Conservation (phyloP, 2,888 invertebrate genomes). For the Caenorhabditis auriculariae region DNA sequence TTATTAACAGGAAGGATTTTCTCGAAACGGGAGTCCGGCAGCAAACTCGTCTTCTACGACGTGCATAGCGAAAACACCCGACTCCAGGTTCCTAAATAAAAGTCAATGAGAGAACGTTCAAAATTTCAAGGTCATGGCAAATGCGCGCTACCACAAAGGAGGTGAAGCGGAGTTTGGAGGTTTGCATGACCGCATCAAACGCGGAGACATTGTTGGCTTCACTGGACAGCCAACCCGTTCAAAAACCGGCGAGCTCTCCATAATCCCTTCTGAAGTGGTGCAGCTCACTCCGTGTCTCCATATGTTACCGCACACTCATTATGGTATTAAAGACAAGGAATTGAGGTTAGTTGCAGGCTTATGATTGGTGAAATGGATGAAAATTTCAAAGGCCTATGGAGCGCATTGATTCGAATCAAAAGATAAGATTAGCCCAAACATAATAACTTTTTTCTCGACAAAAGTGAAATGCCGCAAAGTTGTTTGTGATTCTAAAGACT, state of each 20-base stretch:
- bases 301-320: conserved; percentile 95
- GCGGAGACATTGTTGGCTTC: conserved; percentile 81
- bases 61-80: conserved; percentile 91
- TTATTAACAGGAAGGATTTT: conserved; percentile 84
- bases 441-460: no score
- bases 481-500: no score
- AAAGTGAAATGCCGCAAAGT: no score
- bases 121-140: conserved; percentile 51
- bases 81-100: conserved; percentile 71
- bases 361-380: not conserved
- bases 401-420: no score
- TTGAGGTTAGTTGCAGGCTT: conserved; percentile 38
- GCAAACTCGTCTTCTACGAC: conserved; percentile 94
- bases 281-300: conserved; percentile 93
- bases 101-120: no score
- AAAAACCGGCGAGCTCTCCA: conserved; percentile 94
- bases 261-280: conserved; percentile 81
- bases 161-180: conserved; percentile 75
- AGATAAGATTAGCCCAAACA: no score
- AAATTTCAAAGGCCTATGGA: no score
- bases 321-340: conserved; percentile 90
- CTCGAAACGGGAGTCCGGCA: conserved; percentile 87
- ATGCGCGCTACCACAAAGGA: conserved; percentile 63
- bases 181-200: conserved; percentile 80
- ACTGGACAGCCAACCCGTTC: conserved; percentile 72